Base-by-base conservation (phyloP, 2,888 invertebrate genomes). In the Dendrolimus houi region DNA sequence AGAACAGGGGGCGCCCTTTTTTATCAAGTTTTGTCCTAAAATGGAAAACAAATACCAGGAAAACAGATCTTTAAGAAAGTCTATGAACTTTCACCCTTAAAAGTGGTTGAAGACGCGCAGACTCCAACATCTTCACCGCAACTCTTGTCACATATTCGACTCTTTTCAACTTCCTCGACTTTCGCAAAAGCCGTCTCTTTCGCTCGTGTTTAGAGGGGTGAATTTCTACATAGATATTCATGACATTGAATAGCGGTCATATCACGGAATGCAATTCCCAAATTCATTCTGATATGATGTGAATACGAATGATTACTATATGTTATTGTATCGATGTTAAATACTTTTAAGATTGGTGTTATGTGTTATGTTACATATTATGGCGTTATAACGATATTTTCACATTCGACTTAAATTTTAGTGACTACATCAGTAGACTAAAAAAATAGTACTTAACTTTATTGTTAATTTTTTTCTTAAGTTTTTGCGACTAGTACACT, bases 1-100 rank as follows among this genome's bases (percentile, higher is more conserved):
- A 47, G 47, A 47, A 8, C 29, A 29, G 47, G 12, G 47, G 47
- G 63, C 74, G 88, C 89, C 90, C 88, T 89, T 90, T 89, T 90
- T 90, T 89, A 86, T 85, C 77, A 77, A 87, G 87, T 90, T 90
- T 90, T 89, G 90, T 89, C 90, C 90, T 89, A 90, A 90, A 90
- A 89, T 90, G 90, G 88, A 89, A 90, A 90, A 88, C 90, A 87
- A 81, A 71, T 87, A 90, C 88, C 83, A 88, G 89, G 90, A 65
- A 67, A 62, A 54, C 84, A 89, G 83, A 79, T 62, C 59, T 63
- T 58, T 55, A 59, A 56, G 79, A 79, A 65, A 81, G 83, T 81
- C 65, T 67, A 66, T 68, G 68, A 70, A 76, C 75, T 74, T 75
- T 81, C 80, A 88, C 89, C 89, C 89, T 85, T 84, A 81, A 71